Evolutionary conservation across 2,113 vertebrate species (phyloP), one percentile per base, ranked within the genome.

Genomic region (Ictalurus punctatus): DNA sequence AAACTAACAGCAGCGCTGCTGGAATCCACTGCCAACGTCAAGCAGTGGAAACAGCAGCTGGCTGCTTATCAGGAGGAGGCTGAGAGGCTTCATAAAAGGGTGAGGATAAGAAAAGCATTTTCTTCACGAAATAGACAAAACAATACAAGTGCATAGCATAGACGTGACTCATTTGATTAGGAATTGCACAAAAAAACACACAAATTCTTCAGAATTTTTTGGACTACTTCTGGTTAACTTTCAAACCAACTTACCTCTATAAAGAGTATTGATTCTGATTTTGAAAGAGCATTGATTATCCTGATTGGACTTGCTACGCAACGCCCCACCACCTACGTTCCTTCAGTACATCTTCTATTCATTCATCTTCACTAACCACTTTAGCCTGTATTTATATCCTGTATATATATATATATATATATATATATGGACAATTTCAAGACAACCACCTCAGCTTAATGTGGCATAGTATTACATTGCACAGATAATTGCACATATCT

Each of bases 21-120:
- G 94, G 98, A 99, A 93, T 99, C 98, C 93, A 99, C 98, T 91
- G 98, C 97, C 96, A 99, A 99, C 0, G 98, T 99, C 89, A 99
- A 99, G 95, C 98, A 99, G 96, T 99, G 98, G 98, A 99, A 99
- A 90, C 98, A 99, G 89, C 98, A 99, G 86, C 97, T 99, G 91
- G 97, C 98, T 48, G 98, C 98, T 0, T 99, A 99, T 94, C 98
- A 99, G 92, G 98, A 99, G 92, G 98, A 99, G 95, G 98, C 98
- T 63, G 98, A 99, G 92, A 97, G 98, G 92, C 96, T 99, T 92
- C 98, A 99, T 94, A 99, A 99, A 94, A 95, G 98, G 93, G 98
- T 99, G 90, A 96, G 96, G 73, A 14, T 1, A 74, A 88, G 30
- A 76, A 83, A 63, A 52, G 56, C 81, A 23, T n/a, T 71, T 58